phyloP scores from a whole-genome alignment of 2,888 invertebrate genomes.

The Furcula furcula region DNA sequence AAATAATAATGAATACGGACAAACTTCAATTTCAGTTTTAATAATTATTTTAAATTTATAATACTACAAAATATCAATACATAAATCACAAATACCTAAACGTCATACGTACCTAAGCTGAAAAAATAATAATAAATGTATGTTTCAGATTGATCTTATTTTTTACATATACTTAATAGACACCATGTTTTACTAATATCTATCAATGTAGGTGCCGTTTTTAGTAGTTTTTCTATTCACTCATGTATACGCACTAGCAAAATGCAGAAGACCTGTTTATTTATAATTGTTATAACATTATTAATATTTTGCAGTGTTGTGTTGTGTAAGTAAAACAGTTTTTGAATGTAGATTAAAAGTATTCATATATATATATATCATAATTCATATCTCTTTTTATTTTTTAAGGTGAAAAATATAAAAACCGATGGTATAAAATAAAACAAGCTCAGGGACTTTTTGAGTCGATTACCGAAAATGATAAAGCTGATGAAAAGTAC shows the following conservation, averaged over 20 bases:
- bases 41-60: no score
- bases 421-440: neutral
- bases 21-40: no score
- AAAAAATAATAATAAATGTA: no score
- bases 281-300: slow-evolving; percentile 10
- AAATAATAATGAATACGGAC: slow-evolving; percentile 40
- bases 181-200: no score
- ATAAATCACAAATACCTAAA: no score
- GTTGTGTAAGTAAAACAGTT: slow-evolving; percentile 16
- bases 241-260: slow-evolving; percentile 41
- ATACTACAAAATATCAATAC: no score
- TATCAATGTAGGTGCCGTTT: no score
- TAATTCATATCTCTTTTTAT: slow-evolving; percentile 2
- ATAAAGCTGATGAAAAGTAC: slow-evolving; percentile 1
- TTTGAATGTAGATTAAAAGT: neutral
- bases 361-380: neutral
- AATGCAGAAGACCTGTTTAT: slow-evolving; percentile 47
- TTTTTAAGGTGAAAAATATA: slow-evolving; percentile 23
- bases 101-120: no score
- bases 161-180: no score
- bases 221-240: no score
- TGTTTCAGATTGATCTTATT: no score
- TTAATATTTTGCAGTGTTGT: slow-evolving; percentile 6
- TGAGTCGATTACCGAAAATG: no score
- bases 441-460: slow-evolving; percentile 3